Base-by-base conservation (phyloP, 2,888 invertebrate genomes). In the Hymenopus coronatus region DNA sequence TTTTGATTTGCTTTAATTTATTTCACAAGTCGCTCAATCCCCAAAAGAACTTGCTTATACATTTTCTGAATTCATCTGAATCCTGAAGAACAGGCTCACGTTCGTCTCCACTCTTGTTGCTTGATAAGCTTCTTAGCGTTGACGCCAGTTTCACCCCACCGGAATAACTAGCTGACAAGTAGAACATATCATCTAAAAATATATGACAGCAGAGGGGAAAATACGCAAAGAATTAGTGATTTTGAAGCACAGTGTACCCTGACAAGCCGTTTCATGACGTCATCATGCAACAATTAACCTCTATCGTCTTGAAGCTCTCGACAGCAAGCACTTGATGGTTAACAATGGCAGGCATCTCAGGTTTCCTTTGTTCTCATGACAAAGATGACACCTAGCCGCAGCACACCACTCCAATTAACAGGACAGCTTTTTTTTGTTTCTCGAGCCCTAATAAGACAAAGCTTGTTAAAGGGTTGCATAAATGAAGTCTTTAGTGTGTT, bases 241-340 rank as follows among this genome's bases (percentile, higher is more conserved):
- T 70, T 15, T 70, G 54, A 70, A 70, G 54, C 54, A 70, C 54
- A 70, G 54, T 70, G 54, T 20, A 70, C 6, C 25, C 20, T 85
- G 85, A 54, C 85, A 85, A 54, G 85, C 85, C 85, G 25, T 33
- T 54, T 85, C 82, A 82, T 88, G 88, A 88, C 88, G 88, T 88
- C 88, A 88, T 88, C 83, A 84, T 30, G 83, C 88, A 88, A 88
- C 88, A 88, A 88, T 88, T 88, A 88, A 88, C 87, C 87, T 87
- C 87, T 87, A 87, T 87, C 87, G 33, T 82, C 82, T 87, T 82
- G 82, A 86, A 85, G 54, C 54, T 70, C 54, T 70, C 54, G 25
- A 70, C 54, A 70, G 54, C 54, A 70, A 70, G 54, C 54, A 70
- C 54, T 70, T 70, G 54, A 54, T 54, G 54, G 30, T 30, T 82